Evolutionary conservation across 2,888 invertebrate genomes (phyloP), one percentile per base, ranked within the genome.

Genomic region (Lycophotia porphyrea): DNA sequence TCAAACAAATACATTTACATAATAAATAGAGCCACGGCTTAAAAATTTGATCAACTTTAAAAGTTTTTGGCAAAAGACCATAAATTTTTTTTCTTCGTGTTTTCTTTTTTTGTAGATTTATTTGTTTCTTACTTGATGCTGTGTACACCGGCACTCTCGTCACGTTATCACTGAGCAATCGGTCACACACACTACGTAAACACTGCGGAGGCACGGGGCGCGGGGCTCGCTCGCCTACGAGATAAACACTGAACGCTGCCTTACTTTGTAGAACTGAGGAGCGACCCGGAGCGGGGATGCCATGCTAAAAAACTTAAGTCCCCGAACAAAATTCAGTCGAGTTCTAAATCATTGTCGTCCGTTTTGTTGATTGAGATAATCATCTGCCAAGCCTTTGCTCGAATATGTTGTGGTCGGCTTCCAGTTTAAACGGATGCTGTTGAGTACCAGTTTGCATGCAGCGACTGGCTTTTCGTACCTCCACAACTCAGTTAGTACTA

Each of bases 101-200:
- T 76, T 36, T 31, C 27, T 34, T 47, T 73, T 73, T 60, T 58
- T 27, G 7, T 36, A 15, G 65, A 83, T 69, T 24, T 66, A 27
- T 65, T 71, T 74, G 66, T 78, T 78, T 86, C 91, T 90, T 88
- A 92, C 92, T 88, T 89, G 80, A 88, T 83, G 87, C 87, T 82
- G 87, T 88, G 77, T 81, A 77, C 86, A 88, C 89, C 89, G 86
- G 88, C 87, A 80, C 70, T 68, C 76, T 76, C 75, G 81, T 78
- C 80, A 91, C 91, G 91, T 92, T 95, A 94, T 95, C 95, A 95
- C 94, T 91, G 72, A 69, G 86, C 87, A 87, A 90, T 81, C 86
- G 66, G 85, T 85, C 92, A 91, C 90, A 87, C 91, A 91, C 91
- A 91, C 90, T 83, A 90, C 83, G 91, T 92, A 92, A 92, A 93